Conservation (phyloP, 1,140 invertebrate species). For the Octopus sinensis region DNA sequence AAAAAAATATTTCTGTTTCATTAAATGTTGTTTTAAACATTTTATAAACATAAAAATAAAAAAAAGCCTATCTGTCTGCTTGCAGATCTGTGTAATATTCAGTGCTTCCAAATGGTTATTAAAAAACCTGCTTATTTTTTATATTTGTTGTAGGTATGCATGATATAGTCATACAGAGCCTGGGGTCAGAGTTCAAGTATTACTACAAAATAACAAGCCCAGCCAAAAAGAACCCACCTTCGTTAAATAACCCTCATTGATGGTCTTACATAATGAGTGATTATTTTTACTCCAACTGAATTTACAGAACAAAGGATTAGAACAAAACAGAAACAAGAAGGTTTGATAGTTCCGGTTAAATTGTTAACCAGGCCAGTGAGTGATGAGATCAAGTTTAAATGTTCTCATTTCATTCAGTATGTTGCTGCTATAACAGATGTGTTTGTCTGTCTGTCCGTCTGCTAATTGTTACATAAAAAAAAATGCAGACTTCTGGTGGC, state of each 20-base stretch:
- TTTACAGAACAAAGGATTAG: too few species aligned
- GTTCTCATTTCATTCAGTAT: too few species aligned
- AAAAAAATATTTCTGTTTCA: neutral
- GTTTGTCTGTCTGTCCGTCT: too few species aligned
- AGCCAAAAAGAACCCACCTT: conserved; percentile 33
- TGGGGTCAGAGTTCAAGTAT: conserved; percentile 45
- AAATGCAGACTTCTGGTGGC: too few species aligned
- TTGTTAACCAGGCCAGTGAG: neutral
- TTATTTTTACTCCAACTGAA: neutral
- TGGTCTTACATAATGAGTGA: neutral
- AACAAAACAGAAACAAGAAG: neutral
- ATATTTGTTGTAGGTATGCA: conserved; percentile 28
- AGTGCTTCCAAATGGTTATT: neutral
- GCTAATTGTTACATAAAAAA: too few species aligned
- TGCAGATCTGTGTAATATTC: conserved; percentile 8
- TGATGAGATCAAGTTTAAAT: neutral
- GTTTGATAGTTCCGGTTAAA: conserved; percentile 3
- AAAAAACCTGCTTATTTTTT: conserved; percentile 3
- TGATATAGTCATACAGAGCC: conserved; percentile 33
- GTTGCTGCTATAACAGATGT: too few species aligned
- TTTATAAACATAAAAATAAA: neutral
- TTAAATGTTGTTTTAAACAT: neutral
- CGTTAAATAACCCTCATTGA: conserved; percentile 29
- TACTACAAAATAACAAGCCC: conserved; percentile 49
- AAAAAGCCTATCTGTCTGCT: neutral